Base-by-base conservation (phyloP, 2,113 vertebrate species). In the Candoia aspera region DNA sequence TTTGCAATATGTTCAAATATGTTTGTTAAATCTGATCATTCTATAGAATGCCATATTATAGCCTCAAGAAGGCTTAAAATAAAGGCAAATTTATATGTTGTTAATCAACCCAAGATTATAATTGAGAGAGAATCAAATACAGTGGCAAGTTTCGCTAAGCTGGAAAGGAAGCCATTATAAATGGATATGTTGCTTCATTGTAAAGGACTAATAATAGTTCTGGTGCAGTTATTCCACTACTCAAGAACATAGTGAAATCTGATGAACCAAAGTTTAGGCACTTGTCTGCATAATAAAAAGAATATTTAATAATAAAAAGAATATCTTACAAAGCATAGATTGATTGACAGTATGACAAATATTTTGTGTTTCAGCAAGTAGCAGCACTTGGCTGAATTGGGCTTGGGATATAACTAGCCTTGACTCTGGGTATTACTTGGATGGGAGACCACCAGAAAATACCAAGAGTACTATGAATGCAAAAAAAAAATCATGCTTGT, bases 11-110 rank as follows among this genome's bases (percentile, higher is more conserved):
- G 93, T 91, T 94, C 88, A 92, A 89, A 93, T 92, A 4, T 37
- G 90, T 90, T 87, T 91, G 91, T 62, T 93, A 90, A 89, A 94
- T 57, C 94, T 46, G 87, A 85, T 94, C 94, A 93, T 96, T 91
- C 64, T 95, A 88, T 90, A 26, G 95, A 92, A 93, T 94, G 95
- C n/a, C 96, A 95, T 90, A 90, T 64, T 85, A 6, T 83, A 90
- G 86, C 87, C 60, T 93, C 91, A 96, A 91, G 90, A 96, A 57
- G 33, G 83, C 92, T 97, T 96, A 94, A 89, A 92, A 88, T 93
- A 91, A 96, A 94, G 53, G 55, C 91, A 94, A 83, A 68, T 68
- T 6, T 29, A 42, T 29, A 29, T 92, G 19, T 6, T 92, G 11
- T 0, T 9, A 92, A 55, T 96, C 46, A 60, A 88, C 84, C 94